These are phyloP conservation scores for Trachops cirrhosus DNA, from an alignment of 2,797 vertebrate genomes.

Conservation along the genomic window DNA sequence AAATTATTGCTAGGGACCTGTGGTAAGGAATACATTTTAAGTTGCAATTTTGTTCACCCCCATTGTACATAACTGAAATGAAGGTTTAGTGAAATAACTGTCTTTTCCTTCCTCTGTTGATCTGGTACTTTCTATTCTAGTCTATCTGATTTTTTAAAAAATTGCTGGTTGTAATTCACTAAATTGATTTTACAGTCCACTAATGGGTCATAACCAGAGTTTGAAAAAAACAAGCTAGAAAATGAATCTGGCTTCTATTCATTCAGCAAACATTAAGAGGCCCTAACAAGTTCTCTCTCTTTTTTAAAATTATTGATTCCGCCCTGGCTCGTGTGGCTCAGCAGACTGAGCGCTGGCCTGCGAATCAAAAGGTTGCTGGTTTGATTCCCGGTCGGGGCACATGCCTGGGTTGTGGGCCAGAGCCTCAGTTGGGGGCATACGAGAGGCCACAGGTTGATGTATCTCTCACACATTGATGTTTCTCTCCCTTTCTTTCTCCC, in stretches of 20 bases:
- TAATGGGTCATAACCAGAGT: not conserved
- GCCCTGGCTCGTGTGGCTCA: no score
- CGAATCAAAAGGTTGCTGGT: no score
- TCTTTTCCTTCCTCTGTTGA: not conserved
- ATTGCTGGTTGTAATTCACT: not conserved
- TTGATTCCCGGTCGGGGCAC: no score
- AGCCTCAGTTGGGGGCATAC: no score
- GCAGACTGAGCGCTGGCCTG: no score
- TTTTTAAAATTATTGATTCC: not conserved
- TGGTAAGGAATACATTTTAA: not conserved
- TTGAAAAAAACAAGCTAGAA: constrained; percentile 31
- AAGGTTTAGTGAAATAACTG: constrained; percentile 7
- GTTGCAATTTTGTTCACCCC: not conserved
- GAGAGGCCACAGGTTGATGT: no score
- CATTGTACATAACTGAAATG: not conserved
- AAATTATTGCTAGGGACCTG: not conserved
- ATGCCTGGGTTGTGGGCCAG: no score
- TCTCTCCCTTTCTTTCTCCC: no score
- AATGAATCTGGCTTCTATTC: not conserved
- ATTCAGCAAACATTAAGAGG: not conserved
- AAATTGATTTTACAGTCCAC: not conserved
- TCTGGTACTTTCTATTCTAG: constrained; percentile 7
- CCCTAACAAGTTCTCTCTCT: not conserved
- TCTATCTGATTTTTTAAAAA: not conserved
- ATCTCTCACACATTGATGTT: no score